These are phyloP conservation scores for Acrocephalus kingi DNA, from an alignment of 2,113 vertebrate species.

Conservation along the genomic window DNA sequence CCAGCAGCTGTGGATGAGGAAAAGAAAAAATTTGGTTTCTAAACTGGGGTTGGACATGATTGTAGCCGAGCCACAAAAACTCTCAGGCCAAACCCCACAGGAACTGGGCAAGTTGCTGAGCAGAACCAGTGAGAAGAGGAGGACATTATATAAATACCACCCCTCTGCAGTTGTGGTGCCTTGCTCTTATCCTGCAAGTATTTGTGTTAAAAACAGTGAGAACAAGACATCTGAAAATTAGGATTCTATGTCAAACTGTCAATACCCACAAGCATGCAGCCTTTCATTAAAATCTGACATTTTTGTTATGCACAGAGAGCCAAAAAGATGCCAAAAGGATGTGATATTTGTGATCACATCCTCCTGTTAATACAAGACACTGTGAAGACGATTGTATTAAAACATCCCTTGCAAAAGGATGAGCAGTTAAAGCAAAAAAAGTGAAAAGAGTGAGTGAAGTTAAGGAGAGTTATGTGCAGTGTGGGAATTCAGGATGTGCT, in stretches of 20 bases:
- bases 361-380: constrained; percentile 71
- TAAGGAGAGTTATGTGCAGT: neutral
- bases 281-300: constrained; percentile 82
- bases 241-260: constrained; percentile 74
- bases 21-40: constrained; percentile 48
- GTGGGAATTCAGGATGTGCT: neutral
- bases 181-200: constrained; percentile 35
- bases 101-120: neutral
- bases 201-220: constrained; percentile 67
- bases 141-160: neutral
- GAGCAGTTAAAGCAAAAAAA: constrained; percentile 24
- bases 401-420: constrained; percentile 51
- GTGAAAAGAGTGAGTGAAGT: neutral
- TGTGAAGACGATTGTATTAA: constrained; percentile 59
- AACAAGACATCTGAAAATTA: constrained; percentile 77
- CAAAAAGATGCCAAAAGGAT: constrained; percentile 73
- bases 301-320: constrained; percentile 78
- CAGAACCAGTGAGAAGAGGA: neutral
- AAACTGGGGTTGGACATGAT: neutral
- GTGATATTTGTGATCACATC: constrained; percentile 78
- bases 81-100: constrained; percentile 13
- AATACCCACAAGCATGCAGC: constrained; percentile 75
- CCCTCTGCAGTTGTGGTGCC: neutral
- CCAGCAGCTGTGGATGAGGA: neutral
- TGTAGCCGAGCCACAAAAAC: neutral